Evolutionary conservation across 1,140 invertebrate species (phyloP), one percentile per base, ranked within the genome.

Genomic region (Drosophila watanabei): DNA sequence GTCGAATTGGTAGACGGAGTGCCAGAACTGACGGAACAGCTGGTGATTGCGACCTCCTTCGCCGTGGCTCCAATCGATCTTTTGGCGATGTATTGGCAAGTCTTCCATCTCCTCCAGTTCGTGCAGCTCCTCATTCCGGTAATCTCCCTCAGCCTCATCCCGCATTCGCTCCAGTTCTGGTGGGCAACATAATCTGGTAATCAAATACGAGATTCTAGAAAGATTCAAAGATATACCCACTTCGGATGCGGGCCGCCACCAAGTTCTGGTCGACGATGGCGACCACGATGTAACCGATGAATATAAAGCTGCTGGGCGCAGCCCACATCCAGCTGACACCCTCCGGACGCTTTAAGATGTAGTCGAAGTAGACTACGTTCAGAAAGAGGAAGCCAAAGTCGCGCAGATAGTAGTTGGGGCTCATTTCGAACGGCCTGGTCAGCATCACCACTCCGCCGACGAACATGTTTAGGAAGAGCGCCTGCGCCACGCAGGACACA

Each of bases 381-480:
- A 78, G 18, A 8, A 78, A 61, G 0, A 78, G 46, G 5, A 78
- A 78, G 7, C 63, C 63, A n/a, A 57, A 78, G 24, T 78, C 75
- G 1, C 75, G 43, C 8, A 78, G 1, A 8, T 35, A 78, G n/a
- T 49, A 69, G 16, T 37, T 51, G 9, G 56, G 10, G 11, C 68
- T 49, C 11, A 61, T 28, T 1, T 28, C 5, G 13, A 78, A 78
- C 0, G 73, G 75, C 7, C n/a, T 11, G 16, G 32, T 57, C 2
- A 78, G 43, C 39, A 78, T 69, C 35, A 78, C 51, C 41, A 78
- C 0, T 0, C 75, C 75, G n/a, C 35, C 62, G 2, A 69, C 56
- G 14, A 78, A 61, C 7, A 33, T 39, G 18, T 78, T 35, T 9
- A 61, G 30, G 28, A 78, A 78, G 35, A 78, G 16, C 11, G 49